These are phyloP conservation scores for Amphipoea oculea DNA, from an alignment of 2,888 invertebrate genomes.

Conservation along the genomic window DNA sequence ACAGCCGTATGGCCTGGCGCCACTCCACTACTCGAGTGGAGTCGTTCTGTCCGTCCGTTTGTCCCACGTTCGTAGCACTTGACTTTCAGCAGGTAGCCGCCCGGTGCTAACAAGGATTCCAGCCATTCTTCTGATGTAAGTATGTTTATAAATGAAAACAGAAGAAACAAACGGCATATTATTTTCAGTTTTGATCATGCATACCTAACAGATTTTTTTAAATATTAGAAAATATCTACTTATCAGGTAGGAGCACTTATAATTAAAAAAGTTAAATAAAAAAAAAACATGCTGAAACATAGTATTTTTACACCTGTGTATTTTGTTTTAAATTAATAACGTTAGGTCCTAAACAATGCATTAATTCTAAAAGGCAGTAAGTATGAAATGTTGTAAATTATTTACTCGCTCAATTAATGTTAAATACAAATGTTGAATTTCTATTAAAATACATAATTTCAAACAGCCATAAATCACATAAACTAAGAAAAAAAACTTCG, in stretches of 20 bases:
- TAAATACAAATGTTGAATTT: neutral
- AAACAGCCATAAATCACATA: conserved; percentile 50
- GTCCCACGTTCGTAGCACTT: conserved; percentile 66
- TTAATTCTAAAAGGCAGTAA: neutral
- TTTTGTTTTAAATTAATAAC: neutral
- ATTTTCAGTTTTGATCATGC: neutral
- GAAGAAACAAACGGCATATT: neutral
- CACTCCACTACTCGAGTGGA: conserved; percentile 66
- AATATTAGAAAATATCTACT: neutral
- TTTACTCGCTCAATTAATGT: neutral
- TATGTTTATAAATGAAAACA: neutral
- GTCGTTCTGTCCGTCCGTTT: conserved; percentile 54
- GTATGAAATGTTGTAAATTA: neutral
- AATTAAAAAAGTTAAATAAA: neutral
- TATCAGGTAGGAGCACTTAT: neutral
- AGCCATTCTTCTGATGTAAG: conserved; percentile 28
- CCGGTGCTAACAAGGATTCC: conserved; percentile 58
- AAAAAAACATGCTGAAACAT: neutral
- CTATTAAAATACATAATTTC: conserved; percentile 1
- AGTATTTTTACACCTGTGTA: neutral
- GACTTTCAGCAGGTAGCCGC: conserved; percentile 67
- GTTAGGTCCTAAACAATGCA: neutral
- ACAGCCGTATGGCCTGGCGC: conserved; percentile 54
- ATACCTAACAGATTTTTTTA: neutral
- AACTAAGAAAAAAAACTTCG: conserved; percentile 29